Conservation (phyloP, 2,888 invertebrate genomes). For the Lutraria lutraria region DNA sequence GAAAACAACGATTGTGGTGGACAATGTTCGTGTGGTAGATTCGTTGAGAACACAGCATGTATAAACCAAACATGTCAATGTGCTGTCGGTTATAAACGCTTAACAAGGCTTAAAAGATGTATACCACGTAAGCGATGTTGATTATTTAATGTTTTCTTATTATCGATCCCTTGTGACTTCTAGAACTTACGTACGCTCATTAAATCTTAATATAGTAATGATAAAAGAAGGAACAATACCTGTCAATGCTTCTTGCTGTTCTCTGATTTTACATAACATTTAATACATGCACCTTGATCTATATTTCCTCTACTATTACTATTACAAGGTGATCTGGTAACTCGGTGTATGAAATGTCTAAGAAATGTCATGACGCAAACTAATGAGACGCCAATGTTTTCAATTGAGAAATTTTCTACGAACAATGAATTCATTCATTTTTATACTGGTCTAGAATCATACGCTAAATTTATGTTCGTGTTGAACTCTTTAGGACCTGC, state of each 20-base stretch:
- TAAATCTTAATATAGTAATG: too few species aligned
- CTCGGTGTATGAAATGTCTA: too few species aligned
- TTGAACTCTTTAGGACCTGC: slow-evolving; percentile 26
- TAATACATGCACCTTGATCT: too few species aligned
- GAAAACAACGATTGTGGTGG: slow-evolving; percentile 57
- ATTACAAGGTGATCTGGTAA: too few species aligned
- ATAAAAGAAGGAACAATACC: too few species aligned
- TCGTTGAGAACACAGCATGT: slow-evolving; percentile 53
- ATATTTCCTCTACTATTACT: too few species aligned
- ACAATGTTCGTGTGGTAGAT: slow-evolving; percentile 56
- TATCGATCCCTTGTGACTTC: too few species aligned
- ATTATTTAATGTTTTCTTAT: too few species aligned
- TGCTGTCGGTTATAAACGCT: slow-evolving; percentile 64
- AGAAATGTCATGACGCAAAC: background rate
- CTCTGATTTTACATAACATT: too few species aligned
- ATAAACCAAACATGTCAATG: slow-evolving; percentile 70
- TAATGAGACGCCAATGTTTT: background rate
- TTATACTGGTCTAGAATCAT: slow-evolving; percentile 59
- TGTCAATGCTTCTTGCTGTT: too few species aligned
- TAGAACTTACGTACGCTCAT: too few species aligned
- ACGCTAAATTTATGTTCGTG: slow-evolving; percentile 54
- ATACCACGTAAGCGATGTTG: slow-evolving; percentile 45
- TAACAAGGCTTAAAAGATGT: slow-evolving; percentile 37
- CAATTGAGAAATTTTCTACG: background rate
- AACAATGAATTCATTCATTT: slow-evolving; percentile 42